A percentile compares a stretch with the other conserved stretches of the same genome.
Conservation (phyloP, 2,797 vertebrate genomes). For the Heliangelus exortis region DNA sequence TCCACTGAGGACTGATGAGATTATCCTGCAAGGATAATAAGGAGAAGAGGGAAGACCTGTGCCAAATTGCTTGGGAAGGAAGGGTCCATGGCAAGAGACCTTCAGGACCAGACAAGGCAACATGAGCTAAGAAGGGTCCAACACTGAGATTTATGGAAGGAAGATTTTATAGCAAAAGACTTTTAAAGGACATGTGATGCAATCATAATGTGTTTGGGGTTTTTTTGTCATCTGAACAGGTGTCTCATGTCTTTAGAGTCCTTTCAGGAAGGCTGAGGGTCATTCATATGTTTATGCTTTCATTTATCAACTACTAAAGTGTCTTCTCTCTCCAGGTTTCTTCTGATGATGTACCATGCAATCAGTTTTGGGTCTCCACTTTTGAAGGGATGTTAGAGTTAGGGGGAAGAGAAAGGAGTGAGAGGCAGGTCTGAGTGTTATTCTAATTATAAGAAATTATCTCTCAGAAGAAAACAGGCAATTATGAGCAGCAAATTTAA, state of each 20-base stretch:
- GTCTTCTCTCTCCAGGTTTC: conserved; percentile 50
- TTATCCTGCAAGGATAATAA: neutral
- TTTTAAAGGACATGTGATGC: neutral
- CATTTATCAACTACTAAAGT: conserved; percentile 56
- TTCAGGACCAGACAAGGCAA: neutral
- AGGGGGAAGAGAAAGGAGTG: neutral
- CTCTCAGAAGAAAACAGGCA: conserved; percentile 35
- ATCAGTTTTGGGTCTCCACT: conserved; percentile 5
- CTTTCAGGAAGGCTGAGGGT: neutral
- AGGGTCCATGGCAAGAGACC: neutral
- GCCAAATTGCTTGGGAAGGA: neutral
- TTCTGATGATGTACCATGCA: conserved; percentile 50
- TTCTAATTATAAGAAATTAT: conserved; percentile 49
- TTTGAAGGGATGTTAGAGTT: neutral
- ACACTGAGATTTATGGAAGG: neutral
- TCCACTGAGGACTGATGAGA: rapidly evolving
- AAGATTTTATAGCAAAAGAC: neutral
- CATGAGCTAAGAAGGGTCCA: neutral
- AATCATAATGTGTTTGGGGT: neutral
- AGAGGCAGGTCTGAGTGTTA: conserved; percentile 8
- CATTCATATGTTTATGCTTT: conserved; percentile 68
- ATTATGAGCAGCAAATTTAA: conserved; percentile 23
- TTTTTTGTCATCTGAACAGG: conserved; percentile 11
- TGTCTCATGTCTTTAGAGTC: conserved; percentile 6
- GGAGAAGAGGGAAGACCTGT: neutral